Evolutionary conservation across 2,797 vertebrate genomes (phyloP), one percentile per base, ranked within the genome.

Genomic region (Heliangelus exortis): DNA sequence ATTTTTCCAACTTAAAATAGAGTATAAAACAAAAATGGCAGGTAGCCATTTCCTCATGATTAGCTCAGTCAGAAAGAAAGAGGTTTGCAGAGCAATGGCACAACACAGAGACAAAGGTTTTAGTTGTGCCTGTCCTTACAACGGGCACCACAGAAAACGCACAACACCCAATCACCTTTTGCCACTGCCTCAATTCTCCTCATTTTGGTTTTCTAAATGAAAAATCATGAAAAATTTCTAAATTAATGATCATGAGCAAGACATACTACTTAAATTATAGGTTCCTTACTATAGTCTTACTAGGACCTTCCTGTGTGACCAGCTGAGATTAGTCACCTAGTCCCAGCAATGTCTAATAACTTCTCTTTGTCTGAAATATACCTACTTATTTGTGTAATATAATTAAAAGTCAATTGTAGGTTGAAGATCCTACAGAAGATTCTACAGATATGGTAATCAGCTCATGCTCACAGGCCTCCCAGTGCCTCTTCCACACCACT

Each of bases 1-100:
- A 15, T 83, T 93, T 85, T 93, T 81, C 45, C 62, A 68, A 31
- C 31, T 54, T 54, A 48, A 74, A 87, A 93, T 3, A 34, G 7
- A 43, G 18, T 34, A 63, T n/a, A 14, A 74, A 87, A 31, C 16
- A 90, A 93, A 51, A 10, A 2, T 25, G 28, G 21, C 33, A 78
- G n/a, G 36, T 55, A 62, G 48, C 29, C 5, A 23, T n/a, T 67
- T 92, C 28, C 62, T n/a, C 17, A 2, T 33, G 29, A 19, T 36
- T 66, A 77, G 19, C 28, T 69, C 61, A 16, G 28, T 73, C n/a
- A 90, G 65, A 61, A 91, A 53, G n/a, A 43, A 41, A 63, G 61
- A 72, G 36, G 14, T 5, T 48, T 66, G 48, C 21, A 57, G 36
- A 50, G 6, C 33, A 53, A 13, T 17, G 23, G 28, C 67, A 67